Conservation (phyloP, 2,797 vertebrate species). For the Amblyopsis hoosieri region DNA sequence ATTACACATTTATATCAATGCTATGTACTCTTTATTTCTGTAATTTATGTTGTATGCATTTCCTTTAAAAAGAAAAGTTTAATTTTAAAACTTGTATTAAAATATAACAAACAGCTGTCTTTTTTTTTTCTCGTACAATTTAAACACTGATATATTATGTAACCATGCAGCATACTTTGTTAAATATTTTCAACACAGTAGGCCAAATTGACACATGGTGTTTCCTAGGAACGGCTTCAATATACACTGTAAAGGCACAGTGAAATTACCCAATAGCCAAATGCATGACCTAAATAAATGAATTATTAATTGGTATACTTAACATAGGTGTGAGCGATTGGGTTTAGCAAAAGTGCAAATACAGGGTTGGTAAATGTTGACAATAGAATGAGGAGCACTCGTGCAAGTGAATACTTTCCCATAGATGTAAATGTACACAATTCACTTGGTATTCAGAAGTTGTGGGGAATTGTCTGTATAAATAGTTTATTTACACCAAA, state of each 20-base stretch:
- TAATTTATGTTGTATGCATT: constrained; percentile 11
- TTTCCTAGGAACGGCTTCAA: no score
- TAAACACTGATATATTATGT: not conserved
- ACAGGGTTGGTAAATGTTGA: not conserved
- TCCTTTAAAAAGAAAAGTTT: constrained; percentile 11
- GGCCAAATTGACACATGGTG: not conserved
- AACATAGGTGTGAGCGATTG: not conserved
- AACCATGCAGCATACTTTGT: no score
- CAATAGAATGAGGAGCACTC: not conserved
- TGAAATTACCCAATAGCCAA: no score
- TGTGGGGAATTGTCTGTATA: not conserved
- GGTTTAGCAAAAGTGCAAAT: not conserved
- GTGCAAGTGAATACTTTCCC: not conserved
- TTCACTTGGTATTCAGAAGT: not conserved
- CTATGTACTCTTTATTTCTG: constrained; percentile 21
- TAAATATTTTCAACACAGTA: not conserved
- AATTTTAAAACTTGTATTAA: constrained; percentile 39
- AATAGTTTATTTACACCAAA: constrained; percentile 41
- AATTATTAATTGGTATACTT: no score
- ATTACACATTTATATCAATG: constrained; percentile 20
- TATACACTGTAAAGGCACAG: no score
- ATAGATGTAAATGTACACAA: no score
- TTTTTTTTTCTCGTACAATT: constrained; percentile 4
- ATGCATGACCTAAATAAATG: no score
- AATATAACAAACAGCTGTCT: constrained; percentile 2